Evolutionary conservation across 2,888 invertebrate genomes (phyloP).

Genomic region (Barypeithes pellucidus): DNA sequence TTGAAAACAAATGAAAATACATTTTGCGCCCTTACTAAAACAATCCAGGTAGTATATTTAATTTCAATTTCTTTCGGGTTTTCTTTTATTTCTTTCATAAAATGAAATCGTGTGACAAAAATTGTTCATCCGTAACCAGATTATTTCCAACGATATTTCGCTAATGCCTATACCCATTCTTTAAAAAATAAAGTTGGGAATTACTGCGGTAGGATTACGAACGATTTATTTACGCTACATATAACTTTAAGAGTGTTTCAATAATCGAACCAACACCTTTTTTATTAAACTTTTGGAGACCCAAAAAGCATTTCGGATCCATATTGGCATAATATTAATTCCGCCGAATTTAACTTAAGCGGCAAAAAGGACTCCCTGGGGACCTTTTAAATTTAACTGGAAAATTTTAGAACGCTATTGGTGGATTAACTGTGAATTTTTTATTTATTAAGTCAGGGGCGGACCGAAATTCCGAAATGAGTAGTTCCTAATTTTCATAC

Average conservation of each 20-base stretch:
- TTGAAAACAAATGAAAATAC: too few species aligned
- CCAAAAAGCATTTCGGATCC: conserved; percentile 17
- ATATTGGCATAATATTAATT: conserved; percentile 38
- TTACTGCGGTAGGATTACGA: conserved; percentile 32
- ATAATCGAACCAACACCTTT: conserved; percentile 41
- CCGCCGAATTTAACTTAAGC: conserved; percentile 27
- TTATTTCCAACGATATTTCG: conserved; percentile 26
- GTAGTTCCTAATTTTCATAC: too few species aligned
- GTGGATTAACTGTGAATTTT: conserved; percentile 6
- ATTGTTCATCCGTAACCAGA: conserved; percentile 23
- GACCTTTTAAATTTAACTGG: conserved; percentile 20
- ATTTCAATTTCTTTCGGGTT: too few species aligned
- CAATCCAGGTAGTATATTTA: conserved; percentile 14
- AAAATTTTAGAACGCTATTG: conserved; percentile 16
- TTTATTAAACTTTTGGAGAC: conserved; percentile 28
- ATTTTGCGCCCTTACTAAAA: not conserved
- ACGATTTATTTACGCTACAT: conserved; percentile 34
- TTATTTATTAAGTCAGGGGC: not conserved
- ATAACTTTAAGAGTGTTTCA: conserved; percentile 41
- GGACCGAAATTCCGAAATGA: not conserved
- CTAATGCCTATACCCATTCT: conserved; percentile 25
- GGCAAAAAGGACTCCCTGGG: conserved; percentile 14
- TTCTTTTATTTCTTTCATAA: not conserved
- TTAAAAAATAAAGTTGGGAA: conserved; percentile 27
- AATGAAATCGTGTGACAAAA: conserved; percentile 19